Conservation (phyloP, 23 tunicate species). For the Diplosoma virens region DNA sequence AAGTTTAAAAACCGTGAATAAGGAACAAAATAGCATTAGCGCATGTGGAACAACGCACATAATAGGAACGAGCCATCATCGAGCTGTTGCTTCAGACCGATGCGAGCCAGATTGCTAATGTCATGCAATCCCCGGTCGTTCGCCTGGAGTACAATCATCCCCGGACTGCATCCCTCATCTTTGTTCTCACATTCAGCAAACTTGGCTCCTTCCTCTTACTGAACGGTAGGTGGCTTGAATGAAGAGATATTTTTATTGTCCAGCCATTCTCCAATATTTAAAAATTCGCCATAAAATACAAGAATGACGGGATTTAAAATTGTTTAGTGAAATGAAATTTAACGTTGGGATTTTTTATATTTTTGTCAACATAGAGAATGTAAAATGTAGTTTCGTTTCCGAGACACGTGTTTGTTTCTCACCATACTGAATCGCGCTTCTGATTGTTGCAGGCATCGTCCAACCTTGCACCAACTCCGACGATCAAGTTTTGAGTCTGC, state of each 20-base stretch:
- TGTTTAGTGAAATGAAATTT: not conserved
- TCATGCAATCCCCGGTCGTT: constrained; percentile 25
- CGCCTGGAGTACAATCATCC: constrained; percentile 59
- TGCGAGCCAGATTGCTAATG: not conserved
- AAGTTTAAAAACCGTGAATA: too few relatives aligned
- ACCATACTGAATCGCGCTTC: not conserved
- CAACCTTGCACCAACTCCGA: constrained; percentile 68
- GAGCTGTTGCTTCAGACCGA: too few relatives aligned
- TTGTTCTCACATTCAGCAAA: constrained; percentile 46
- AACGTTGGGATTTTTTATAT: not conserved
- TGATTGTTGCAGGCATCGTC: constrained; percentile 35
- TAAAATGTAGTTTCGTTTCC: not conserved
- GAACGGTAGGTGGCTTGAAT: constrained; percentile 35
- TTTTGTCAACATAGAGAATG: too few relatives aligned
- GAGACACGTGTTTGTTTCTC: not conserved
- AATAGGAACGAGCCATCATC: too few relatives aligned
- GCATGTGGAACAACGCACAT: too few relatives aligned
- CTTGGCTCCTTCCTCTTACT: constrained; percentile 69
- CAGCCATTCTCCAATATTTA: not conserved
- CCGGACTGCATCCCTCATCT: constrained; percentile 37
- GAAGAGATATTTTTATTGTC: not conserved
- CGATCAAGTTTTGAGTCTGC: constrained; percentile 64
- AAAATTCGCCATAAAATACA: not conserved
- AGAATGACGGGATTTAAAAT: not conserved
- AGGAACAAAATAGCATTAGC: too few relatives aligned